These are phyloP conservation scores for Eumerus sabulonum DNA, from an alignment of 2,888 invertebrate species.

Conservation along the genomic window DNA sequence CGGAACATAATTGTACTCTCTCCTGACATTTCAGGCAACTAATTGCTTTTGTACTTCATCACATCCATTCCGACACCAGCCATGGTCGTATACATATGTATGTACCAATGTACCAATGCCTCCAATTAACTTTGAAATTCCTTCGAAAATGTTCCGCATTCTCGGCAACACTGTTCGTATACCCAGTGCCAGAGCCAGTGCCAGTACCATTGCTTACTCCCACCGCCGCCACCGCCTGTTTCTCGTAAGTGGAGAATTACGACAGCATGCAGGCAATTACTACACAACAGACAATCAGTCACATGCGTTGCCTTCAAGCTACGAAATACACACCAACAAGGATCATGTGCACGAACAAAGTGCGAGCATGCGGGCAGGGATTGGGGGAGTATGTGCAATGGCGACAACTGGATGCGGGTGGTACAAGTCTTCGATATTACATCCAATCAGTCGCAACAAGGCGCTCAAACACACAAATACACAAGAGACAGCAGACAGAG, in stretches of 20 bases:
- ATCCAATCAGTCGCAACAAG: constrained; percentile 68
- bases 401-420: constrained; percentile 33
- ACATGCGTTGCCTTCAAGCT: constrained; percentile 63
- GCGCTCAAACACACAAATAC: constrained; percentile 10
- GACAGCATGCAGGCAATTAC: constrained; percentile 68
- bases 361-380: not conserved
- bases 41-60: too few relatives aligned
- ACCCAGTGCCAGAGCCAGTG: too few relatives aligned
- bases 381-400: not conserved
- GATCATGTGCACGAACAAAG: not conserved
- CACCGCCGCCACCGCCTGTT: constrained; percentile 21
- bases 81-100: too few relatives aligned
- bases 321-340: constrained; percentile 12
- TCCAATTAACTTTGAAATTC: too few relatives aligned
- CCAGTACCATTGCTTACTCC: constrained; percentile 58
- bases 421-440: constrained; percentile 60
- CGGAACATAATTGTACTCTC: too few relatives aligned
- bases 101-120: not conserved
- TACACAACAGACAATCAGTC: constrained; percentile 68
- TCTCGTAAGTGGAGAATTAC: constrained; percentile 47
- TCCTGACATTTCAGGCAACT: too few relatives aligned
- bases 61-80: not conserved
- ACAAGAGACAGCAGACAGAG: constrained; percentile 6
- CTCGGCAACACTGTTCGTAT: too few relatives aligned
- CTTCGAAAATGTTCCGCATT: too few relatives aligned